Evolutionary conservation across 2,888 invertebrate species (phyloP), one percentile per base, ranked within the genome.

Genomic region (Poecilobothrus nobilitatus): DNA sequence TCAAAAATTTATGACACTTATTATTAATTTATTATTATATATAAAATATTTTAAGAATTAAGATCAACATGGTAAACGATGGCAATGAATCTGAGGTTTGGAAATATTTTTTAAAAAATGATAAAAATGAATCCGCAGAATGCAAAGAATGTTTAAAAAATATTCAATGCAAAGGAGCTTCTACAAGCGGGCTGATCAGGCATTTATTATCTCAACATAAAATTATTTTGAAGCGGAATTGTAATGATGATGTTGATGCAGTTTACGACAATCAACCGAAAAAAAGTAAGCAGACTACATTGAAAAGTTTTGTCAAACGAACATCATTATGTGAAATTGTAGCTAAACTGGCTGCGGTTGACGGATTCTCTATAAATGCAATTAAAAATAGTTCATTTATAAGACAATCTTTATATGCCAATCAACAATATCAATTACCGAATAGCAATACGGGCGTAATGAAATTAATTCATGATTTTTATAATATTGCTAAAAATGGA

Each of bases 151-250:
- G 67, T 67, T 61, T n/a, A 63, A 61, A 61, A 67, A 63, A n/a
- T 37, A 65, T 65, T 65, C 65, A 65, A 65, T 65, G 65, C 37
- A 65, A 34, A 65, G 65, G 65, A 65, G 65, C 65, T 65, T 65
- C 65, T 65, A 65, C 65, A 65, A 65, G 65, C n/a, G 65, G 65
- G 18, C 65, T 65, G 2, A 65, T 65, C 18, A 65, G 37, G 10
- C 65, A 65, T 65, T 65, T 65, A 65, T 67, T n/a, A 34, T 67
- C 67, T 18, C 67, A 67, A 67, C 67, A 67, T 67, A 34, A 67
- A 63, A 27, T 27, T 27, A 27, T 5, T 27, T 27, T 27, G 27
- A 27, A 27, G 27, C 27, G 27, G 27, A 27, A 27, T 4, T 4
- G 5, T 27, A 27, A 27, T 27, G 27, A 27, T n/a, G 27, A 27